Evolutionary conservation across 1,140 invertebrate genomes (phyloP).

Genomic region (Drusus annulatus): DNA sequence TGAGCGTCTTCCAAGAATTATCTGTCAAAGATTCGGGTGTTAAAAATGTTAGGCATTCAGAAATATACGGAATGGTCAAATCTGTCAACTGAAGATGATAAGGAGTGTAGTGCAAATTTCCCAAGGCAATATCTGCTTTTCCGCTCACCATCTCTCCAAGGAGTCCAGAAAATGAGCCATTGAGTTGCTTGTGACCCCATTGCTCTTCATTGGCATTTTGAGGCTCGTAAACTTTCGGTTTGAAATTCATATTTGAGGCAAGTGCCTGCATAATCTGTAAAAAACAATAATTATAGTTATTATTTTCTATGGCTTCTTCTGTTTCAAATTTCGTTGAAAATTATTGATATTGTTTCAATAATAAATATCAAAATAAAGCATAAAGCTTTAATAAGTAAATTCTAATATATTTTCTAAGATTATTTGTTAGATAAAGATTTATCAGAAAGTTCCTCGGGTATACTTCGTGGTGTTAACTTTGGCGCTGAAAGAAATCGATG

Average conservation of each 20-base stretch:
- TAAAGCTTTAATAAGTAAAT: too few relatives aligned
- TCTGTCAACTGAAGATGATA: conserved; percentile 80
- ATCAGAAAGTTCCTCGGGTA: too few relatives aligned
- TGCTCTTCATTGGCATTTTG: conserved; percentile 72
- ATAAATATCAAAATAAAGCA: too few relatives aligned
- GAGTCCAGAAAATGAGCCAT: conserved; percentile 78
- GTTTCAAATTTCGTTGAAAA: too few relatives aligned
- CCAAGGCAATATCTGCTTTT: conserved; percentile 81
- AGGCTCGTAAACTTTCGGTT: conserved; percentile 76
- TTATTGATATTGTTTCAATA: too few relatives aligned
- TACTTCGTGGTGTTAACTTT: too few relatives aligned
- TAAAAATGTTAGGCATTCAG: conserved; percentile 86
- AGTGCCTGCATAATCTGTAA: conserved; percentile 78
- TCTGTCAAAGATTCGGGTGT: conserved; percentile 84
- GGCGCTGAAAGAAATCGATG: background rate
- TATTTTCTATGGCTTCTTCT: too few relatives aligned
- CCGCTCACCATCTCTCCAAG: conserved; percentile 79
- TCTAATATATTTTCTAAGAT: too few relatives aligned
- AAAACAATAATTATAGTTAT: too few relatives aligned
- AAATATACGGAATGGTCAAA: conserved; percentile 83
- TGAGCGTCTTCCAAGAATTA: conserved; percentile 87
- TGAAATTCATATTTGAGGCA: conserved; percentile 80
- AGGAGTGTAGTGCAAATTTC: conserved; percentile 82
- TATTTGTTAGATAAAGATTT: too few relatives aligned
- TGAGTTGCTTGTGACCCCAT: conserved; percentile 76